Evolutionary conservation across 2,113 vertebrate species (phyloP).

Genomic region (Corythornis vintsioides): DNA sequence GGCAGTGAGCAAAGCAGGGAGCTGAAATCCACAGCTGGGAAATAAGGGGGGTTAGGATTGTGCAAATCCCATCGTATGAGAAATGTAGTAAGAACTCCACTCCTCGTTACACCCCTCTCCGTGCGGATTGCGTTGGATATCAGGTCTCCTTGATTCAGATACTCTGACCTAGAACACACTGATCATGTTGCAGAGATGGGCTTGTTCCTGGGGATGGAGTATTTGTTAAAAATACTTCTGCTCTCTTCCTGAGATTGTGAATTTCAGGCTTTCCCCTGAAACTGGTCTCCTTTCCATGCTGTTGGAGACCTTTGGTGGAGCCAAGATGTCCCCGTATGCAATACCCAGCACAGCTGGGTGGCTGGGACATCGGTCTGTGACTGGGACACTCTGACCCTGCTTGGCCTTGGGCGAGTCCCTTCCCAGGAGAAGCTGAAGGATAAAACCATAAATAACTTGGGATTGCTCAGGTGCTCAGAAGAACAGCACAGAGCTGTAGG

Average conservation of each 20-base stretch:
- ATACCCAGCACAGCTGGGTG: not conserved
- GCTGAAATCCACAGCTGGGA: not conserved
- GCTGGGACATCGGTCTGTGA: not conserved
- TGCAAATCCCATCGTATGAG: not conserved
- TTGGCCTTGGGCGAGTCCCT: not conserved
- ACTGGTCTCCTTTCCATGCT: not conserved
- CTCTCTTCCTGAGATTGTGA: not conserved
- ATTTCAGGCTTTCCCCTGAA: not conserved
- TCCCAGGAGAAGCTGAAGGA: not conserved
- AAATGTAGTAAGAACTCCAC: not conserved
- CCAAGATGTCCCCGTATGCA: fast-evolving
- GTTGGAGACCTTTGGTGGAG: not conserved
- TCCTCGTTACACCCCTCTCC: not conserved
- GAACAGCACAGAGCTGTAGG: not conserved
- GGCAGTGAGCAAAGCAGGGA: not conserved
- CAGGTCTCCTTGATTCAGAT: not conserved
- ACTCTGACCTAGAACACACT: not conserved
- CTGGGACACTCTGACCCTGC: not conserved
- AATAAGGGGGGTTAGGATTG: not conserved
- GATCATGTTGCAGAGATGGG: not conserved
- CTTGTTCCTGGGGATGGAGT: not conserved
- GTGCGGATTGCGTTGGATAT: not conserved
- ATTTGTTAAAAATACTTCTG: not conserved
- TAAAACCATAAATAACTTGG: not conserved
- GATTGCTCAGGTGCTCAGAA: not conserved